These are phyloP conservation scores for Calameuta filiformis DNA, from an alignment of 2,888 invertebrate species.

Conservation along the genomic window DNA sequence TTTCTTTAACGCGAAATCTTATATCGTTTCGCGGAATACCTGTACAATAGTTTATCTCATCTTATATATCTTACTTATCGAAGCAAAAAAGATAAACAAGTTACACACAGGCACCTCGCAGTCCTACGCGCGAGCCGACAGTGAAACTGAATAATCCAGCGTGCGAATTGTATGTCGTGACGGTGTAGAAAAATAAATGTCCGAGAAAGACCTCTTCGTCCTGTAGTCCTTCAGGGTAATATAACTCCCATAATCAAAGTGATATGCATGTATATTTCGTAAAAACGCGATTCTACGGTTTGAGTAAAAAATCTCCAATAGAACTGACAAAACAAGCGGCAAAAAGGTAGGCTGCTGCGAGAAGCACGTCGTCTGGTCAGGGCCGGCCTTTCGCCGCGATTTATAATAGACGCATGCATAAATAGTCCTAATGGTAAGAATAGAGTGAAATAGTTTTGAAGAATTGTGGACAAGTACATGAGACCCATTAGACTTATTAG, in stretches of 20 bases:
- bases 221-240: neutral
- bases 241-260: neutral
- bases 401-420: neutral
- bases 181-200: neutral
- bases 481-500: neutral
- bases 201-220: neutral
- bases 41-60: neutral
- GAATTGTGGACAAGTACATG: neutral
- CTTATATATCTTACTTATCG: neutral
- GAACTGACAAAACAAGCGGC: neutral
- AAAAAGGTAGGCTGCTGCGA: slow-evolving; percentile 1
- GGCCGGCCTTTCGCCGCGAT: slow-evolving; percentile 8
- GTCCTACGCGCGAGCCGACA: neutral
- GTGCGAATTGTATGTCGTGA: neutral
- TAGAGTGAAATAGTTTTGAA: neutral
- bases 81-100: neutral
- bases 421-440: neutral
- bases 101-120: neutral
- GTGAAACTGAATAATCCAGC: neutral
- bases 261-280: neutral
- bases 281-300: neutral
- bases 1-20: neutral
- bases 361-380: slow-evolving; percentile 2
- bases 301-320: slow-evolving; percentile 1
- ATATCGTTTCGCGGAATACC: neutral